phyloP scores from a whole-genome alignment of 2,113 vertebrate genomes.

The Actenoides hombroni region DNA sequence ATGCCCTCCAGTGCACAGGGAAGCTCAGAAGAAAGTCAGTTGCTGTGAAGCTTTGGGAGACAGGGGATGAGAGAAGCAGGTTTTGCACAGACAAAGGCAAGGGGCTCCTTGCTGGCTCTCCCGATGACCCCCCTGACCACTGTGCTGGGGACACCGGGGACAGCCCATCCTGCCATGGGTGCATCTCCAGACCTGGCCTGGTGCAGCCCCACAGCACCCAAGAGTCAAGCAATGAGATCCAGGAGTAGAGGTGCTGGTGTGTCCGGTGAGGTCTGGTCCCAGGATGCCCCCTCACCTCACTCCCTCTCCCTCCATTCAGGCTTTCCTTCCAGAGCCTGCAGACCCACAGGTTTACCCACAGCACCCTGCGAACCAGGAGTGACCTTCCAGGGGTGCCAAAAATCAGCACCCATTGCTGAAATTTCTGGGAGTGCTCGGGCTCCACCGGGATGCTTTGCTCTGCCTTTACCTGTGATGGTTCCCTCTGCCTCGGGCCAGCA shows the following conservation, averaged over 20 bases:
- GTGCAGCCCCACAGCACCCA: rapidly evolving
- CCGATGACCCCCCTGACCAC: rapidly evolving
- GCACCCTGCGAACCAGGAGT: rapidly evolving
- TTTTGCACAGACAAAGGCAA: background rate
- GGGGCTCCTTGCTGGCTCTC: background rate
- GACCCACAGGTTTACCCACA: background rate
- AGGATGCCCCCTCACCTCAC: rapidly evolving
- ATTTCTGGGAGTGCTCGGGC: background rate
- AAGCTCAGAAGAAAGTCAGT: rapidly evolving
- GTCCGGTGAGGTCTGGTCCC: background rate
- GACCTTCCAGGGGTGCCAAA: background rate
- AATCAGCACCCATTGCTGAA: background rate
- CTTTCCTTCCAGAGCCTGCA: background rate
- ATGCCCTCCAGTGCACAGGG: background rate
- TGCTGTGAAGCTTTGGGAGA: background rate
- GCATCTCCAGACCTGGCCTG: background rate
- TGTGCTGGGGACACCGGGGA: background rate
- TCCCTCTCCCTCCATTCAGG: rapidly evolving
- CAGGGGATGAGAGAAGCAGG: background rate
- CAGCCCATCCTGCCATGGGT: rapidly evolving
- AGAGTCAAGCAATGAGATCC: rapidly evolving
- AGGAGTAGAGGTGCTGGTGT: background rate
- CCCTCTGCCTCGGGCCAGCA: background rate
- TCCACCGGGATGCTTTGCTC: background rate
- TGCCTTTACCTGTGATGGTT: background rate